Evolutionary conservation across 2,113 vertebrate genomes (phyloP).

Genomic region (Sterrhoptilus dennistouni): DNA sequence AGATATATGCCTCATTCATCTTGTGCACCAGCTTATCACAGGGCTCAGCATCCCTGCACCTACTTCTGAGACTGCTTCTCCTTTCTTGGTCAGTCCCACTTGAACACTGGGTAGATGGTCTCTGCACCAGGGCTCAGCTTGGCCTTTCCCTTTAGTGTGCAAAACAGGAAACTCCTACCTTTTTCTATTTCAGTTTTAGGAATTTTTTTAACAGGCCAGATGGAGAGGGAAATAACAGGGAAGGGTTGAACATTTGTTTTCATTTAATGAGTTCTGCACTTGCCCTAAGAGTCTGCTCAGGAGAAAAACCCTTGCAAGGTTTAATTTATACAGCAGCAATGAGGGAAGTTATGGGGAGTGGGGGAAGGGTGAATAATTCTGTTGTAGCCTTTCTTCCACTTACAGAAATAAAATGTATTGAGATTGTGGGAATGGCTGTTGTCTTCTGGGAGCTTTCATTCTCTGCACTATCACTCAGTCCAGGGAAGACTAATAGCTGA

Average conservation of each 20-base stretch:
- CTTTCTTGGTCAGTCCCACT: not conserved
- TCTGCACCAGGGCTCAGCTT: not conserved
- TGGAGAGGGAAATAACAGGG: not conserved
- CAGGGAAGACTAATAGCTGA: conserved; percentile 3
- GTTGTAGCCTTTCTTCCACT: conserved; percentile 1
- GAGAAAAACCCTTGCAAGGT: not conserved
- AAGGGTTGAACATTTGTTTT: conserved; percentile 40
- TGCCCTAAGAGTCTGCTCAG: not conserved
- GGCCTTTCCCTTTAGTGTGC: not conserved
- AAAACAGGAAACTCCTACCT: conserved; percentile 19
- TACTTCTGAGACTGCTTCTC: not conserved
- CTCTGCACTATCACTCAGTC: not conserved
- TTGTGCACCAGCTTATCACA: not conserved
- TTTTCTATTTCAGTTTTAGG: conserved; percentile 7
- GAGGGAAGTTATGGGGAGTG: not conserved
- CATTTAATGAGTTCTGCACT: conserved; percentile 43
- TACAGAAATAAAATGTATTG: conserved; percentile 24
- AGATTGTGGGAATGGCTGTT: not conserved
- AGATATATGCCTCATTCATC: accelerated
- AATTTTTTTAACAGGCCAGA: not conserved
- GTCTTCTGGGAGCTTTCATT: conserved; percentile 49
- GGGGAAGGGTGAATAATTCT: not conserved
- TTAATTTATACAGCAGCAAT: conserved; percentile 22
- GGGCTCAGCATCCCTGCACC: not conserved
- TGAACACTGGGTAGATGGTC: not conserved